Evolutionary conservation across 2,797 vertebrate genomes (phyloP).

Genomic region (Falco concolor): DNA sequence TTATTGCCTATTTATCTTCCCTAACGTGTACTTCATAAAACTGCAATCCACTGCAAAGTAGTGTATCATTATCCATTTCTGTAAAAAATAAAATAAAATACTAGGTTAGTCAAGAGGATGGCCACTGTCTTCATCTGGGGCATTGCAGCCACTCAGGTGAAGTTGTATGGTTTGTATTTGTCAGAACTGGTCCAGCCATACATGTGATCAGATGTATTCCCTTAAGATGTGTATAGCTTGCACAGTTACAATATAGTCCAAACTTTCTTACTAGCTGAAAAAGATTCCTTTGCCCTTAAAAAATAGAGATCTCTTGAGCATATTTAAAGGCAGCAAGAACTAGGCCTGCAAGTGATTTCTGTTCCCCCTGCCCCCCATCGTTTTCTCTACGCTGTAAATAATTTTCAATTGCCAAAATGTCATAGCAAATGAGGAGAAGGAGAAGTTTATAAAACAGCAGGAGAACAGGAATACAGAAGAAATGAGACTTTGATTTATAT

Average conservation of each 20-base stretch:
- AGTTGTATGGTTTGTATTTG: neutral
- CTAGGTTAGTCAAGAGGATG: neutral
- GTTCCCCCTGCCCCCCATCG: neutral
- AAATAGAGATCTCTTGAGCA: neutral
- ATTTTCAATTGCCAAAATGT: conserved; percentile 41
- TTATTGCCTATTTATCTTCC: neutral
- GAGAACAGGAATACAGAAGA: conserved; percentile 23
- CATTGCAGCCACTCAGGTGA: neutral
- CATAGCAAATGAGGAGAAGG: conserved; percentile 35
- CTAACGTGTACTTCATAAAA: neutral
- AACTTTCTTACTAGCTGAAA: neutral
- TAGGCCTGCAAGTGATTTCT: conserved; percentile 44
- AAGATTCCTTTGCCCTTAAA: neutral
- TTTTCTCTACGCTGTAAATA: conserved; percentile 19
- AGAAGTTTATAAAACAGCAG: conserved; percentile 65
- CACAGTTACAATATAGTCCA: neutral
- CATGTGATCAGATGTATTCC: neutral
- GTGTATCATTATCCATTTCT: neutral
- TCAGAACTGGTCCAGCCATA: neutral
- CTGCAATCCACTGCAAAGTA: neutral
- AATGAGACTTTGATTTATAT: conserved; percentile 46
- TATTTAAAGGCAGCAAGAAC: conserved; percentile 25
- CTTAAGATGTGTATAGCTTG: neutral
- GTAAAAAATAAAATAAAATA: neutral
- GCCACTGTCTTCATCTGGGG: neutral